Percentiles rank a stretch among this genome's conserved stretches.
These are phyloP conservation scores for Nemapogon koenigi DNA, from an alignment of 2,888 invertebrate genomes.

Conservation along the genomic window DNA sequence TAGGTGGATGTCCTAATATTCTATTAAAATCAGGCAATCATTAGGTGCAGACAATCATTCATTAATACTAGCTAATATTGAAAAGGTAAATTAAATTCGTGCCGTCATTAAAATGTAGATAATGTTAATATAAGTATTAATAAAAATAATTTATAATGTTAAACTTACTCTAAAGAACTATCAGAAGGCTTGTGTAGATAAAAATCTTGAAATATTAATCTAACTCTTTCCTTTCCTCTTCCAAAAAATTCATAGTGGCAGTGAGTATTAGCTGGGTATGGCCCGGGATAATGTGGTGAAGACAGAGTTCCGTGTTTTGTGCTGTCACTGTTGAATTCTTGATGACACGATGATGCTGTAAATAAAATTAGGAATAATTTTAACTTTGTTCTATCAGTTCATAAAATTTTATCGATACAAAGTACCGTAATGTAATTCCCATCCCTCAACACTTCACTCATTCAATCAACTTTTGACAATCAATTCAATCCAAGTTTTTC, in stretches of 20 bases:
- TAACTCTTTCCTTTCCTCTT: slow-evolving; percentile 82
- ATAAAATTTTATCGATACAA: too few species aligned
- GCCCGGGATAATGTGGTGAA: slow-evolving; percentile 84
- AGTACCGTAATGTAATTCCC: too few species aligned
- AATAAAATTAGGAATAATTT: slow-evolving; percentile 27
- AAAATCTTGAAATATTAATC: slow-evolving; percentile 85
- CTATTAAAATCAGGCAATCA: too few species aligned
- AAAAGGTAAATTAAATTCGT: too few species aligned
- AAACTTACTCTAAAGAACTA: slow-evolving; percentile 69
- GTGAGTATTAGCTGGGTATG: slow-evolving; percentile 79
- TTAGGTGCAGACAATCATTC: too few species aligned
- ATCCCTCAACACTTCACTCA: too few species aligned
- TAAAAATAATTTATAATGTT: slow-evolving; percentile 5
- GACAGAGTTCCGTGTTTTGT: slow-evolving; percentile 83
- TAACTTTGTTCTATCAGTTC: too few species aligned
- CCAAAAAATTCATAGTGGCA: slow-evolving; percentile 94
- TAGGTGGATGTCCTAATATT: too few species aligned
- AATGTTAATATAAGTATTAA: slow-evolving; percentile 1
- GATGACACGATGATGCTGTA: slow-evolving; percentile 80
- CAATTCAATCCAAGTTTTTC: too few species aligned
- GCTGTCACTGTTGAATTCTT: slow-evolving; percentile 78
- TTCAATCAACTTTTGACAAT: too few species aligned
- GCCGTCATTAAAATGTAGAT: background rate
- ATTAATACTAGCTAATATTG: too few species aligned
- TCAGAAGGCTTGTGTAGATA: slow-evolving; percentile 74